These are phyloP conservation scores for Margaritifera margaritifera DNA, from an alignment of 2,888 invertebrate species.

Conservation along the genomic window DNA sequence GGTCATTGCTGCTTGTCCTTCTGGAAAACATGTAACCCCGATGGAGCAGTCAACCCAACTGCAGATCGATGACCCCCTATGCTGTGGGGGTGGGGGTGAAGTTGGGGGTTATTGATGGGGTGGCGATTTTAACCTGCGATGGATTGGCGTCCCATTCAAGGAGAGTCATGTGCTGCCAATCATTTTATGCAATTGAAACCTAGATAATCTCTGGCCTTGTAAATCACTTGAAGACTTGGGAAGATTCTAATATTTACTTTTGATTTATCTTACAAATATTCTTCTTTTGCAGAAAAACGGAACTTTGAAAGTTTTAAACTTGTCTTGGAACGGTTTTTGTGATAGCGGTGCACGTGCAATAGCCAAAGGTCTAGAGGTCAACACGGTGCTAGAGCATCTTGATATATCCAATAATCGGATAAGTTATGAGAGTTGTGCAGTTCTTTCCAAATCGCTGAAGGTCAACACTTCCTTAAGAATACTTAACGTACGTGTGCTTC, in stretches of 20 bases:
- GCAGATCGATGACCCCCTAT: too few species aligned
- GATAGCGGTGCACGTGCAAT: constrained; percentile 53
- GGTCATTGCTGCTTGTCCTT: too few species aligned
- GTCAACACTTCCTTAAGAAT: constrained; percentile 44
- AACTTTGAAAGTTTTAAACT: constrained; percentile 40
- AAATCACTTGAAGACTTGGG: too few species aligned
- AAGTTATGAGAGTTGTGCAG: constrained; percentile 42
- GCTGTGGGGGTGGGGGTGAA: too few species aligned
- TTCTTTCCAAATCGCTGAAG: constrained; percentile 43
- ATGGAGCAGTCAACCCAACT: too few species aligned
- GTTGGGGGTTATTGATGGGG: too few species aligned
- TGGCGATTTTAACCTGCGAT: too few species aligned
- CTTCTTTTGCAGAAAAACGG: constrained; percentile 42
- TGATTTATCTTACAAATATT: not conserved
- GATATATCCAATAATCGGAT: constrained; percentile 52
- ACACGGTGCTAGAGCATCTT: constrained; percentile 40
- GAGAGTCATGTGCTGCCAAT: too few species aligned
- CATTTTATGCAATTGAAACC: too few species aligned
- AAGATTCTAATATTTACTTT: not conserved
- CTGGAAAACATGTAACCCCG: too few species aligned
- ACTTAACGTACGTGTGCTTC: constrained; percentile 37
- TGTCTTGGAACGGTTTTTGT: constrained; percentile 59
- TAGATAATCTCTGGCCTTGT: too few species aligned
- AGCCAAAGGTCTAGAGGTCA: constrained; percentile 41
- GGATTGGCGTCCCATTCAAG: too few species aligned